These are phyloP conservation scores for Toxonevra muliebris DNA, from an alignment of 2,888 invertebrate genomes.

Conservation along the genomic window DNA sequence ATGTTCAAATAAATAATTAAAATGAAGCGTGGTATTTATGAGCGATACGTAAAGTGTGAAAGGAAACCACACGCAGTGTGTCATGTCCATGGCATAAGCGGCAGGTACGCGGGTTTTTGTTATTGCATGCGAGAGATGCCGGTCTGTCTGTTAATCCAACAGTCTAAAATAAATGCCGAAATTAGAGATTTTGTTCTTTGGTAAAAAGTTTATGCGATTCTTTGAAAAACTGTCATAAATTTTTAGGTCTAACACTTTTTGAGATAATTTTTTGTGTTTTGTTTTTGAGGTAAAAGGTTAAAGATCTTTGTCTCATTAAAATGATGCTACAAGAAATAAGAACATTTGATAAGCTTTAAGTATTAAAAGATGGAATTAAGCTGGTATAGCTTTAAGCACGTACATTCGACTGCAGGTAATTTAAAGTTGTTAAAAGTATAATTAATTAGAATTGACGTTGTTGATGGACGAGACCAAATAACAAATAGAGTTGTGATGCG, in stretches of 20 bases:
- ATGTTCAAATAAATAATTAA: slow-evolving; percentile 57
- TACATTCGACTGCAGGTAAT: slow-evolving; percentile 17
- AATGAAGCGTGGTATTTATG: slow-evolving; percentile 45
- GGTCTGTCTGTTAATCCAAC: not conserved
- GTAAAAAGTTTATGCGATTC: slow-evolving; percentile 39
- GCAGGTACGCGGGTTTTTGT: no score
- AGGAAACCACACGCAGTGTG: not conserved
- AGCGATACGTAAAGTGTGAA: slow-evolving; percentile 41
- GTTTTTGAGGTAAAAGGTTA: slow-evolving; percentile 37
- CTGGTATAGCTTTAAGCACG: not conserved
- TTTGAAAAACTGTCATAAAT: slow-evolving; percentile 57
- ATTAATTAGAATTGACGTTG: slow-evolving; percentile 21
- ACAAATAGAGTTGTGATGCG: no score
- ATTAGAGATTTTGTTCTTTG: not conserved
- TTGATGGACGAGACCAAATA: not conserved
- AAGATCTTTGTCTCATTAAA: slow-evolving; percentile 32
- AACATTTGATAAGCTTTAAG: not conserved
- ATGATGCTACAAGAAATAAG: not conserved
- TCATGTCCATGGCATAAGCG: not conserved
- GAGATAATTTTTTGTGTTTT: slow-evolving; percentile 23
- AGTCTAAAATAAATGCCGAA: slow-evolving; percentile 24
- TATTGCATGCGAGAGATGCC: no score
- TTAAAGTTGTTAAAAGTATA: slow-evolving; percentile 20
- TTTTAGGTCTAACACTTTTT: slow-evolving; percentile 15
- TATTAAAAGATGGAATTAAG: not conserved